phyloP scores from a whole-genome alignment of 2,888 invertebrate species.

The Ophonus ardosiacus region DNA sequence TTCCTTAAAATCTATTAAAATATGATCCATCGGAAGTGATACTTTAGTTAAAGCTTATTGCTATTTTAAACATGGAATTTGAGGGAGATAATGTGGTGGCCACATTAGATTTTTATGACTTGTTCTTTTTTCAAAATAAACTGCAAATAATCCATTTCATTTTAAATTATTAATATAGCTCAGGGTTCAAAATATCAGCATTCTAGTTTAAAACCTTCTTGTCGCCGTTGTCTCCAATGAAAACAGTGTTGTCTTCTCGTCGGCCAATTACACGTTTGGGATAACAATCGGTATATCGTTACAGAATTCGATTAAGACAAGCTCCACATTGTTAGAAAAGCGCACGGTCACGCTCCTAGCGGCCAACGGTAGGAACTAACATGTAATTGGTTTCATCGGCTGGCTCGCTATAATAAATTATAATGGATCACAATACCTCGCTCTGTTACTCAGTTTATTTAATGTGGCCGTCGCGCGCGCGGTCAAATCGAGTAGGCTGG shows the following conservation, averaged over 20 bases:
- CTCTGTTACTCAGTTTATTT: conserved; percentile 49
- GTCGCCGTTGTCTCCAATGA: conserved; percentile 2
- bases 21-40: too few relatives aligned
- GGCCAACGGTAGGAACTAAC: conserved; percentile 72
- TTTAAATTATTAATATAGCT: too few relatives aligned
- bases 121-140: too few relatives aligned
- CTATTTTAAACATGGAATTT: too few relatives aligned
- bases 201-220: not conserved
- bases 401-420: conserved; percentile 62
- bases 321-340: conserved; percentile 70
- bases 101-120: too few relatives aligned
- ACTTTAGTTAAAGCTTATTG: too few relatives aligned
- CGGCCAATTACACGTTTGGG: conserved; percentile 74
- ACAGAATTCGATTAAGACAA: conserved; percentile 74
- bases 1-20: too few relatives aligned
- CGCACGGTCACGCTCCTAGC: conserved; percentile 72
- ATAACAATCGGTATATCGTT: conserved; percentile 70
- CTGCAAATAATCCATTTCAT: too few relatives aligned
- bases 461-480: conserved; percentile 26
- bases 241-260: conserved; percentile 71
- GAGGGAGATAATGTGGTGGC: too few relatives aligned
- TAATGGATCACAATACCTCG: conserved; percentile 57
- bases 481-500: conserved; percentile 34
- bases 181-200: too few relatives aligned
- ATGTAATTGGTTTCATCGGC: conserved; percentile 62